Evolutionary conservation across 2,888 invertebrate genomes (phyloP).

Genomic region (Glaucopsyche alexis): DNA sequence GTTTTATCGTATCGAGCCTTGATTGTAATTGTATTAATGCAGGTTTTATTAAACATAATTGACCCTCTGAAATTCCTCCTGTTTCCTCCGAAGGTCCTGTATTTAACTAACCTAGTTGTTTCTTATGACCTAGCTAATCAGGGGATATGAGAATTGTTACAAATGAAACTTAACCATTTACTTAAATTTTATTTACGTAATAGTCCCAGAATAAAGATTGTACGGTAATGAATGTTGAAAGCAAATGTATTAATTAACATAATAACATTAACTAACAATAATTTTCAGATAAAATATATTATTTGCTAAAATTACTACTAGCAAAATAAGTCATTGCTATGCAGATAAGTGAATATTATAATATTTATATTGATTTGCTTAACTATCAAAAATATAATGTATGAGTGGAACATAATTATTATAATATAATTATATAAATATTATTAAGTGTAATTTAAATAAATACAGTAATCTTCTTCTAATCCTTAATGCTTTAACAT

Average conservation of each 20-base stretch:
- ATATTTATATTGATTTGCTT: conserved; percentile 30
- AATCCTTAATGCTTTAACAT: not conserved
- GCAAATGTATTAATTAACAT: conserved; percentile 54
- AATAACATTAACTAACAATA: conserved; percentile 38
- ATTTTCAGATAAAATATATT: conserved; percentile 52
- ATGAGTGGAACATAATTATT: not conserved
- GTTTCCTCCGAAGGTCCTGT: too few relatives aligned
- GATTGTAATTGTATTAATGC: too few relatives aligned
- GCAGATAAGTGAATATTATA: conserved; percentile 49
- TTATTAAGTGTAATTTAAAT: not conserved
- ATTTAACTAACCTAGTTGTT: too few relatives aligned
- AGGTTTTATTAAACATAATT: too few relatives aligned
- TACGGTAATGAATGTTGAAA: conserved; percentile 52
- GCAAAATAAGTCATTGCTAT: conserved; percentile 63
- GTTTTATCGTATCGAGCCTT: too few relatives aligned
- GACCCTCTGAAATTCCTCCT: too few relatives aligned
- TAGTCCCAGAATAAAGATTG: conserved; percentile 62
- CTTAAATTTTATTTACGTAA: conserved; percentile 69
- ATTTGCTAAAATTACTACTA: conserved; percentile 48
- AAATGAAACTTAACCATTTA: conserved; percentile 48
- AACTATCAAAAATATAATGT: conserved; percentile 10
- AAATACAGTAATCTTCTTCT: not conserved
- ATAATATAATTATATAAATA: not conserved
- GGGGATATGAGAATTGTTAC: not conserved
- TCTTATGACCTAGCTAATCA: too few relatives aligned